phyloP scores from a whole-genome alignment of 1,140 invertebrate genomes.

The Plectrocnemia conspersa region DNA sequence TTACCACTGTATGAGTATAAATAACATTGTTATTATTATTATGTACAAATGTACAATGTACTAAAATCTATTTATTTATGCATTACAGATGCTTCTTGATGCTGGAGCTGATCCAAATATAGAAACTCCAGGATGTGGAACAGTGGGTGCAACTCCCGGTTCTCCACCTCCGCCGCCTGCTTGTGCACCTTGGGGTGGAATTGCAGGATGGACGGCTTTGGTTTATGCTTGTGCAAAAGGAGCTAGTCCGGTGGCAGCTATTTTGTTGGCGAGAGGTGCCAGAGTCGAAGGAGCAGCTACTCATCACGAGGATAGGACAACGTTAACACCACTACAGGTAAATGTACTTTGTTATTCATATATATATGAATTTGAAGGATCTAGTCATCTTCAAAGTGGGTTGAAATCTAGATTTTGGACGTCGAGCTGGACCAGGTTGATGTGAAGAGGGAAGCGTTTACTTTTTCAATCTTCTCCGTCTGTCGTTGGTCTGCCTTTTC shows the following conservation, averaged over 20 bases:
- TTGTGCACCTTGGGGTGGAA: constrained; percentile 26
- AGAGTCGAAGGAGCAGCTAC: constrained; percentile 79
- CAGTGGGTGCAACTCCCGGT: constrained; percentile 42
- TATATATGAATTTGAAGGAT: not conserved
- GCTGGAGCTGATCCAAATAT: constrained; percentile 72
- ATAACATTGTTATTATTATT: constrained; percentile 14
- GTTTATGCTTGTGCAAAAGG: constrained; percentile 50
- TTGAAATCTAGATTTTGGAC: too few relatives aligned
- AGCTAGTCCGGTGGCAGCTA: constrained; percentile 54
- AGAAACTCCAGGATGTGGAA: constrained; percentile 58
- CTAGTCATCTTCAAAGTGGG: not conserved
- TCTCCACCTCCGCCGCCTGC: constrained; percentile 46
- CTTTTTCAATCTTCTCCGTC: too few relatives aligned
- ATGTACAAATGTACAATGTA: too few relatives aligned
- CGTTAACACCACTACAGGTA: constrained; percentile 79
- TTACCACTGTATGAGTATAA: constrained; percentile 53
- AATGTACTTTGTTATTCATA: not conserved
- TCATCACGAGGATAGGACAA: constrained; percentile 75
- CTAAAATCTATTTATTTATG: constrained; percentile 14
- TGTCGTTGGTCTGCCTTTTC: too few relatives aligned
- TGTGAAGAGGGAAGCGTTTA: too few relatives aligned
- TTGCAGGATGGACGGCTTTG: constrained; percentile 47
- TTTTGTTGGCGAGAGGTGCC: constrained; percentile 73
- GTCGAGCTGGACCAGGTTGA: too few relatives aligned
- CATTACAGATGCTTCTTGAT: constrained; percentile 62